Evolutionary conservation across 2,888 invertebrate genomes (phyloP).

Genomic region (Cerastoderma edule): DNA sequence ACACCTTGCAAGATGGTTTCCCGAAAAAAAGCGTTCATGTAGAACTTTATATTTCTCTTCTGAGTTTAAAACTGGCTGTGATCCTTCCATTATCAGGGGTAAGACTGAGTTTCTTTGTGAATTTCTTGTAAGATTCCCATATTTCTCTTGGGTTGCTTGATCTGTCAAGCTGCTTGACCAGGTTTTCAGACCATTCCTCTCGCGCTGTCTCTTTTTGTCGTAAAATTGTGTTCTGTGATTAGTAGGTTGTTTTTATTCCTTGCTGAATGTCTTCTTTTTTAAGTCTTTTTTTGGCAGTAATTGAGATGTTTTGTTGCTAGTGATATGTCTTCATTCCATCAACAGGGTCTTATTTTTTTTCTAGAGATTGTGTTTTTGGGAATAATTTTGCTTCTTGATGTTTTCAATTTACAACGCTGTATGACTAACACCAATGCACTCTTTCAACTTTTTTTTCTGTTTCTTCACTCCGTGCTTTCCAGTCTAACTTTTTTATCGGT

Average conservation of each 20-base stretch:
- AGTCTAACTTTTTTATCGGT: conserved; percentile 13
- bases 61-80: not conserved
- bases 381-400: not conserved
- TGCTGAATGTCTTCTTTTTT: conserved; percentile 3
- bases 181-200: conserved; percentile 11
- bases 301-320: not conserved
- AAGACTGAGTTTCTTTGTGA: conserved; percentile 18
- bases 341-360: conserved; percentile 7
- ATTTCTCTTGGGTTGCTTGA: conserved; percentile 17
- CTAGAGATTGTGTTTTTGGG: not conserved
- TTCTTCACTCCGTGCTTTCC: conserved; percentile 19
- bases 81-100: not conserved
- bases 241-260: not conserved
- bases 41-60: conserved; percentile 9
- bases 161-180: conserved; percentile 6
- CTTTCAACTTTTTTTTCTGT: conserved; percentile 4
- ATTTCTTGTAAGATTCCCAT: conserved; percentile 17
- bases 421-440: not conserved
- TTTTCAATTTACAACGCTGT: not conserved
- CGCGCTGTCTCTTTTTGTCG: not conserved
- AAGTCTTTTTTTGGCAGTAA: not conserved
- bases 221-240: conserved; percentile 3
- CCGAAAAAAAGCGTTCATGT: conserved; percentile 6
- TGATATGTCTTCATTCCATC: conserved; percentile 13
- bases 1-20: not conserved